phyloP scores from a whole-genome alignment of 2,888 invertebrate genomes.

The Melanchra persicariae region DNA sequence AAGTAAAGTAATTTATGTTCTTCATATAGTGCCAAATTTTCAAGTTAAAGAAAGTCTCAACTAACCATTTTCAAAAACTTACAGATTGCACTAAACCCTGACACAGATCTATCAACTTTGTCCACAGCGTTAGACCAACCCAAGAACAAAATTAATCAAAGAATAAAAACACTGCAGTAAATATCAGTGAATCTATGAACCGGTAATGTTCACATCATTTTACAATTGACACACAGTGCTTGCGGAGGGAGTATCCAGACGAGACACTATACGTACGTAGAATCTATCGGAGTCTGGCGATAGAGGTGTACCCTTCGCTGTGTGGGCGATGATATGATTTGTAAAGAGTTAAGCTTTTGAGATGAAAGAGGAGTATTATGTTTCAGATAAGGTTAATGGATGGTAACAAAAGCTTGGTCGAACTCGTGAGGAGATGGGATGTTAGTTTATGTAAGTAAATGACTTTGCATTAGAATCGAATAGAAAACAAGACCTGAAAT shows the following conservation, averaged over 20 bases:
- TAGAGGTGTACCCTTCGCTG: conserved; percentile 29
- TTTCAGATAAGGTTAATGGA: neutral
- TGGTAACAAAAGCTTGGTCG: neutral
- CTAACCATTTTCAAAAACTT: too few species aligned
- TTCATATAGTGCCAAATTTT: too few species aligned
- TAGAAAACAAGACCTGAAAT: neutral
- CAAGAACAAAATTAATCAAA: too few species aligned
- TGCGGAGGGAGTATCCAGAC: conserved; percentile 42
- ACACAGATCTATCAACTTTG: too few species aligned
- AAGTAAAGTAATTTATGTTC: too few species aligned
- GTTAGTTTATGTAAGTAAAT: neutral
- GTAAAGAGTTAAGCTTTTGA: neutral
- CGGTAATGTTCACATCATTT: conserved; percentile 30
- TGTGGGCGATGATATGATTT: neutral
- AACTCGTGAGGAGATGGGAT: neutral
- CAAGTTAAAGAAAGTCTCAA: too few species aligned
- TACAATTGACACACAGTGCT: conserved; percentile 36
- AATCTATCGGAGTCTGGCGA: conserved; percentile 29
- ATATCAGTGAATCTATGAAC: conserved; percentile 7
- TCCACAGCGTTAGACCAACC: too few species aligned
- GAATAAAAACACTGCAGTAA: neutral
- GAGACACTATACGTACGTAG: conserved; percentile 12
- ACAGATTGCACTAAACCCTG: too few species aligned
- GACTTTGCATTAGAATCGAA: neutral
- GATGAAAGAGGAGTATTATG: neutral